Percentiles rank a stretch among this genome's conserved stretches.
Evolutionary conservation across 2,888 invertebrate genomes (phyloP).

Genomic region (Cephus nigrinus): DNA sequence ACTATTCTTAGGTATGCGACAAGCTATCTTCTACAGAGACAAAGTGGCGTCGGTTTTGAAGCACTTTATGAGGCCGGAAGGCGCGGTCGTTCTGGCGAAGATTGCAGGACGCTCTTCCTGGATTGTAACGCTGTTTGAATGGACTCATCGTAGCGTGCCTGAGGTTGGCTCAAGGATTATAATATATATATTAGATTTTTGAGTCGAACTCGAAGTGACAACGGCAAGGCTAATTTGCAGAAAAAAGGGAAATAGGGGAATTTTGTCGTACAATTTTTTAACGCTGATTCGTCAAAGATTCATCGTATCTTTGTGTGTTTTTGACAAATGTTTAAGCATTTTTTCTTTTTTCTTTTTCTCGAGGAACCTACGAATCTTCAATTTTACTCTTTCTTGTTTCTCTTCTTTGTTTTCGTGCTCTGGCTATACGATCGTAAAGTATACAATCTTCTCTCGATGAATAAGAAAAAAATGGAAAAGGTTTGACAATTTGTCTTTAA

Average conservation of each 20-base stretch:
- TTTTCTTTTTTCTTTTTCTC: background rate
- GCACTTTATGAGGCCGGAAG: constrained; percentile 87
- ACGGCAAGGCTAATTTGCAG: background rate
- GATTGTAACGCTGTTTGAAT: constrained; percentile 89
- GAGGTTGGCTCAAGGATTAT: background rate
- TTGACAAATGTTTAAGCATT: background rate
- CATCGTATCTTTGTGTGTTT: background rate
- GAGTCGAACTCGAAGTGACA: background rate
- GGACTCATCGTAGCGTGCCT: background rate
- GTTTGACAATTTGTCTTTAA: background rate
- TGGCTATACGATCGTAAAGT: background rate
- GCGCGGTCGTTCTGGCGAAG: constrained; percentile 85
- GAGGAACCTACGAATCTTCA: background rate
- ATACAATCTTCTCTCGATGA: background rate
- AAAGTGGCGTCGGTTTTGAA: constrained; percentile 79
- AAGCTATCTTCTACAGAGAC: constrained; percentile 84
- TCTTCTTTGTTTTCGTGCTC: background rate
- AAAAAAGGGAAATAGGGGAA: background rate
- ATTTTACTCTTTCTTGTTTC: background rate
- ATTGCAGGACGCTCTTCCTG: constrained; percentile 86
- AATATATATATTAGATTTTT: background rate
- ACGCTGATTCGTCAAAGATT: too few species aligned
- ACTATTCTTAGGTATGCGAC: constrained; percentile 78
- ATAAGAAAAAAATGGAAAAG: background rate
- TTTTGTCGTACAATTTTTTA: background rate